Evolutionary conservation across 2,888 invertebrate species (phyloP).

Genomic region (Parnassius mnemosyne): DNA sequence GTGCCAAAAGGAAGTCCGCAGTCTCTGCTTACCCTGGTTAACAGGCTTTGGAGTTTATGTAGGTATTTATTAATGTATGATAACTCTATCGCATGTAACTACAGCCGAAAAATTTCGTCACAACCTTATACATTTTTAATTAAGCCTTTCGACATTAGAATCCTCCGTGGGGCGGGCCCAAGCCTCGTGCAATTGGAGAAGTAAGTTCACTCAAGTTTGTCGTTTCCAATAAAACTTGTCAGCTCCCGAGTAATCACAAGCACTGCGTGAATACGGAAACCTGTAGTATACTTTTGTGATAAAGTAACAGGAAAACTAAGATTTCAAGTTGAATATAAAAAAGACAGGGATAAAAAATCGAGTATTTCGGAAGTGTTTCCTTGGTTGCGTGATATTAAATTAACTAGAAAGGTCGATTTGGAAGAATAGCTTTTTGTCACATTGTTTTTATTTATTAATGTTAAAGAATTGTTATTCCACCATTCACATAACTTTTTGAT

Average conservation of each 20-base stretch:
- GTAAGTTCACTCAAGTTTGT: constrained; percentile 42
- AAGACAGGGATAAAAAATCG: neutral
- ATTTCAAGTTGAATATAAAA: constrained; percentile 16
- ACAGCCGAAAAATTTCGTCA: too few relatives aligned
- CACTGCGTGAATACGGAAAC: constrained; percentile 35
- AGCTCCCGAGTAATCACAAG: constrained; percentile 39
- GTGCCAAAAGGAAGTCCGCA: too few relatives aligned
- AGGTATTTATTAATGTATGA: too few relatives aligned
- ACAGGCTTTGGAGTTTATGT: too few relatives aligned
- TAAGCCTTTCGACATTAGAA: too few relatives aligned
- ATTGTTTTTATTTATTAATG: neutral
- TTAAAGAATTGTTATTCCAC: neutral
- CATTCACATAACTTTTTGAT: too few relatives aligned
- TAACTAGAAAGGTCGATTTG: too few relatives aligned
- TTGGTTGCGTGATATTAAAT: too few relatives aligned
- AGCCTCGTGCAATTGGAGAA: constrained; percentile 35
- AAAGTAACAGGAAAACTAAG: constrained; percentile 22
- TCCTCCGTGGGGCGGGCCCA: constrained; percentile 23
- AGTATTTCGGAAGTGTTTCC: too few relatives aligned
- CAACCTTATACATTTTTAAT: too few relatives aligned
- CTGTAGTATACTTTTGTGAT: constrained; percentile 3
- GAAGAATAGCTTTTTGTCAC: neutral
- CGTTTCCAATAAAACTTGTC: constrained; percentile 49
- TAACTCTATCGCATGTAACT: too few relatives aligned
- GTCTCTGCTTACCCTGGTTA: too few relatives aligned